Percentiles rank a stretch among this genome's conserved stretches.
phyloP scores from a whole-genome alignment of 2,113 vertebrate species.

The Manacus vitellinus region DNA sequence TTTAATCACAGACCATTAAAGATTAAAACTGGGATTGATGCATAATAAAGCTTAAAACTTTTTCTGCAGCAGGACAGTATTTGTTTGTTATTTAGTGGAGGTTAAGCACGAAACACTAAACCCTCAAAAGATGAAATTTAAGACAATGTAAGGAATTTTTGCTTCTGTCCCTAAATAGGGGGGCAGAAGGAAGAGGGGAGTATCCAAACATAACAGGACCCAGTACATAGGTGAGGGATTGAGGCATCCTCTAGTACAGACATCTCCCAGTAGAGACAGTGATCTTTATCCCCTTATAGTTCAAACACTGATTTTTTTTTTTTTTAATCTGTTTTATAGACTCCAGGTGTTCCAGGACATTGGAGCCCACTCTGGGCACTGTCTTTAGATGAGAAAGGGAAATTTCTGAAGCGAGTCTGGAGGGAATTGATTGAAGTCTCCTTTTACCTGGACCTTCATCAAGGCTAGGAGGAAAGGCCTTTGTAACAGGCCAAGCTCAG shows the following conservation, averaged over 20 bases:
- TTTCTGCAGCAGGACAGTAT: neutral
- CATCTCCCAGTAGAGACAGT: neutral
- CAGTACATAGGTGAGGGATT: neutral
- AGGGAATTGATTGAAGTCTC: neutral
- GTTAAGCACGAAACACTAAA: neutral
- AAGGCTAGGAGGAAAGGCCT: neutral
- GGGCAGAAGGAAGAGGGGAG: neutral
- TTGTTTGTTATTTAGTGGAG: neutral
- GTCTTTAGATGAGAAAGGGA: neutral
- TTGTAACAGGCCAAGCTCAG: neutral
- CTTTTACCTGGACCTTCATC: neutral
- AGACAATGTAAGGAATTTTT: neutral
- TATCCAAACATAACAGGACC: neutral
- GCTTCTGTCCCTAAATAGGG: neutral
- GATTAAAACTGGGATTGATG: neutral
- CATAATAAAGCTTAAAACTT: neutral
- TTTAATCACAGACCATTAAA: neutral
- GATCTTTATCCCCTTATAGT: neutral
- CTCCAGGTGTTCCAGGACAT: neutral
- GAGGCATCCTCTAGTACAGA: neutral
- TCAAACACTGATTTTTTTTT: neutral
- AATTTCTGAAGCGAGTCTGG: neutral
- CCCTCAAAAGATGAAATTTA: neutral
- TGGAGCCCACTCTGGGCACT: neutral
- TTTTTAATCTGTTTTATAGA: neutral